Evolutionary conservation across 2,113 vertebrate species (phyloP).

Genomic region (Daboia siamensis): DNA sequence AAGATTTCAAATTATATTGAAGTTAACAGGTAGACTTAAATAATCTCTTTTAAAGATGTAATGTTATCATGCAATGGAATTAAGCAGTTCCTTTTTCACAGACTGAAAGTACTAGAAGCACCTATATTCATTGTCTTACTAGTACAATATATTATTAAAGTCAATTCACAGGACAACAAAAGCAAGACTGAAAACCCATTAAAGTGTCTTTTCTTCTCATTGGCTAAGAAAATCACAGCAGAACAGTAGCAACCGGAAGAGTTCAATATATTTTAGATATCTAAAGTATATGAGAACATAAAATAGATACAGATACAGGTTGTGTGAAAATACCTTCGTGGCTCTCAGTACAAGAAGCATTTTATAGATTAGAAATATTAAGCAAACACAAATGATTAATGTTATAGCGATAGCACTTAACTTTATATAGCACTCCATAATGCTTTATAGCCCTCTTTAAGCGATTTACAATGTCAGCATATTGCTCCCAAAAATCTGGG

Average conservation of each 20-base stretch:
- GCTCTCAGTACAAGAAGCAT: no score
- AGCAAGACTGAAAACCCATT: conserved; percentile 48
- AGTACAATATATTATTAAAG: conserved; percentile 46
- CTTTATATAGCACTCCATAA: no score
- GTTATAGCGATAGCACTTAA: no score
- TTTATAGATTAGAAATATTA: no score
- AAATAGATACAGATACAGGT: no score
- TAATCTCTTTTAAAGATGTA: conserved; percentile 52
- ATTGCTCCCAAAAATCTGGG: no score
- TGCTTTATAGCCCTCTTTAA: no score
- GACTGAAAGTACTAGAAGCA: conserved; percentile 39
- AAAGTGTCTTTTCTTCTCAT: conserved; percentile 43
- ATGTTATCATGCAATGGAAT: conserved; percentile 43
- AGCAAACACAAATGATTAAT: no score
- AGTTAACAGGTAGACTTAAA: conserved; percentile 36
- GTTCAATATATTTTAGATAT: conserved; percentile 7
- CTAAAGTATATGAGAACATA: no score
- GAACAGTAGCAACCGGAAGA: conserved; percentile 22
- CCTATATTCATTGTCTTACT: conserved; percentile 50
- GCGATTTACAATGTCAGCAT: no score
- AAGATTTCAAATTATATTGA: conserved; percentile 49
- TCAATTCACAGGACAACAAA: conserved; percentile 50
- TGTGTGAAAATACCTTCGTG: no score
- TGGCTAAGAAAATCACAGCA: conserved; percentile 37
- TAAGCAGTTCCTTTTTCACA: conserved; percentile 48